Conservation (phyloP, 2,888 invertebrate species). For the Drosophila incognita region DNA sequence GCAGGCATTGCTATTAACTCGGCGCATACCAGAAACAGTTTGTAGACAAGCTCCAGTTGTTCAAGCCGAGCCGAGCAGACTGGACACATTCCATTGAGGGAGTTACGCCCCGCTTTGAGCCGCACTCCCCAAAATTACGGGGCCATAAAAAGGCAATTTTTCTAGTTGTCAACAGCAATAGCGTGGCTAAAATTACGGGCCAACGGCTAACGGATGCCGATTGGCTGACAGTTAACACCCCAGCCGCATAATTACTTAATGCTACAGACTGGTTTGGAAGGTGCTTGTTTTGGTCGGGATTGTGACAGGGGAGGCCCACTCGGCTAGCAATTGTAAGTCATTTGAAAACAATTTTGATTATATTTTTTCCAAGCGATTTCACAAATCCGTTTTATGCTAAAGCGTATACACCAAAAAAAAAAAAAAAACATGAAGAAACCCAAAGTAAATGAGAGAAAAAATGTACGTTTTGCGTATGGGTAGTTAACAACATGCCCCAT, state of each 20-base stretch:
- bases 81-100: conserved; percentile 58
- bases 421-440: conserved; percentile 1
- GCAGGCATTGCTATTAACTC: conserved; percentile 69
- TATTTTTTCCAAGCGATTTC: conserved; percentile 83
- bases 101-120: neutral
- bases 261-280: conserved; percentile 4
- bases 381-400: conserved; percentile 78
- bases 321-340: conserved; percentile 74
- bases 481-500: conserved; percentile 81
- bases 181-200: conserved; percentile 77
- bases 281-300: neutral
- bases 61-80: conserved; percentile 19
- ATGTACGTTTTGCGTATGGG: conserved; percentile 72
- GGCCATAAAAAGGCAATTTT: conserved; percentile 77
- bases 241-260: conserved; percentile 70
- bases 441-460: conserved; percentile 29
- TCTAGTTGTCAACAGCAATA: conserved; percentile 79
- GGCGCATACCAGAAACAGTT: conserved; percentile 65
- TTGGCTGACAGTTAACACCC: conserved; percentile 79
- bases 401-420: conserved; percentile 19
- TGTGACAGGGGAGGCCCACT: neutral
- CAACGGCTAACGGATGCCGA: conserved; percentile 54
- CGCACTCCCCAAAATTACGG: conserved; percentile 21
- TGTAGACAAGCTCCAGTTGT: conserved; percentile 44
- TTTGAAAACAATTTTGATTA: conserved; percentile 82